Percentiles rank a stretch among this genome's conserved stretches.
Conservation (phyloP, 2,888 invertebrate species). For the Amiota minor region DNA sequence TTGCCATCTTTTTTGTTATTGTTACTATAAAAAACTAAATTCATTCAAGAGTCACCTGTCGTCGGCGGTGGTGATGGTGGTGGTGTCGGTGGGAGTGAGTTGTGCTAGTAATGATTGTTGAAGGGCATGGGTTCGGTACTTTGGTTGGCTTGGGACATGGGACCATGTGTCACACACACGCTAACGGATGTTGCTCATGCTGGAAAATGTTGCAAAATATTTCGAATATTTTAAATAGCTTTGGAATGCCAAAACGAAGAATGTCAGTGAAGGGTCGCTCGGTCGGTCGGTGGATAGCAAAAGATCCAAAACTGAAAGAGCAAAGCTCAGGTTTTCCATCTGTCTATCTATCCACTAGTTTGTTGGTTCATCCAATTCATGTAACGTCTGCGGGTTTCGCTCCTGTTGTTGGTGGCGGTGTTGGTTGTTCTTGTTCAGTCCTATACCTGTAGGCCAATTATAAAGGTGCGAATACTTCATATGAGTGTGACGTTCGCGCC, state of each 20-base stretch:
- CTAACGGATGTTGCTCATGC: neutral
- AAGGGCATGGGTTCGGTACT: neutral
- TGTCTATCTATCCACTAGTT: too few relatives aligned
- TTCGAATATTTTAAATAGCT: slow-evolving; percentile 66
- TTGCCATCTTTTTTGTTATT: too few relatives aligned
- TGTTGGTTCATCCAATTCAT: too few relatives aligned
- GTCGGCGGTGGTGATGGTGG: neutral
- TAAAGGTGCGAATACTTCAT: neutral
- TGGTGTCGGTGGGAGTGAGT: neutral
- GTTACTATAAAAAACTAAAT: too few relatives aligned
- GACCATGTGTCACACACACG: neutral
- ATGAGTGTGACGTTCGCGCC: neutral
- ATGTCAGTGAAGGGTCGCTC: too few relatives aligned
- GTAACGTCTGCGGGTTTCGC: slow-evolving; percentile 31
- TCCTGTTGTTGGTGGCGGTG: neutral
- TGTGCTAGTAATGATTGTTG: neutral
- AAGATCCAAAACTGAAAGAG: too few relatives aligned
- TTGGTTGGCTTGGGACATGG: neutral
- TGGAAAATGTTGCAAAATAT: slow-evolving; percentile 64
- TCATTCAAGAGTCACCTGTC: too few relatives aligned
- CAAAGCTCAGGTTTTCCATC: too few relatives aligned
- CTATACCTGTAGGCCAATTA: neutral
- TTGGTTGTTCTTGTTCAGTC: neutral
- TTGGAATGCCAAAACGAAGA: neutral
- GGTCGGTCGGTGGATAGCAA: too few relatives aligned